phyloP scores from a whole-genome alignment of 2,113 vertebrate genomes.

The Cervus canadensis region DNA sequence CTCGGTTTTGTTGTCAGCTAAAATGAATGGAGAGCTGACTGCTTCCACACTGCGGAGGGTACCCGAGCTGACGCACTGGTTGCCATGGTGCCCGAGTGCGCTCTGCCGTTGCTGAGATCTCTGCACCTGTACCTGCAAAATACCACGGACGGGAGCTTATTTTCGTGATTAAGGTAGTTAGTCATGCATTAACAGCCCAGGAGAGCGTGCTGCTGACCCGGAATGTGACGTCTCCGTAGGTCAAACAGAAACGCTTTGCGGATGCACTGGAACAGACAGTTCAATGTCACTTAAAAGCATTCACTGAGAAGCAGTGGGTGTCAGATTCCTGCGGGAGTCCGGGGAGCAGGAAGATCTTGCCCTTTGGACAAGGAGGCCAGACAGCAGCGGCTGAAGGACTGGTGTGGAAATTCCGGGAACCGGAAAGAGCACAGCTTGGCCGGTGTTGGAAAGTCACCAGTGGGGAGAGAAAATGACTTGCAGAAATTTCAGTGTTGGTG shows the following conservation, averaged over 20 bases:
- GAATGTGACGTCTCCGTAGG: neutral
- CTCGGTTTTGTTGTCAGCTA: slow-evolving; percentile 65
- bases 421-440: neutral
- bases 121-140: slow-evolving; percentile 76
- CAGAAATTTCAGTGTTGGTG: neutral
- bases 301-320: neutral
- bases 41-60: slow-evolving; percentile 46
- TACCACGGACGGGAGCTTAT: slow-evolving; percentile 63
- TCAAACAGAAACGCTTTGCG: neutral
- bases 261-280: neutral
- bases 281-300: slow-evolving; percentile 52
- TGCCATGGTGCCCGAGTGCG: slow-evolving; percentile 70
- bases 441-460: neutral
- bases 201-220: slow-evolving; percentile 2
- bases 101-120: slow-evolving; percentile 50
- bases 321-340: neutral
- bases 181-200: slow-evolving; percentile 35
- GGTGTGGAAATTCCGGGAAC: neutral
- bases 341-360: neutral
- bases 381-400: neutral
- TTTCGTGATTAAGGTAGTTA: slow-evolving; percentile 59
- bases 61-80: slow-evolving; percentile 52
- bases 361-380: neutral
- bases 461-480: neutral
- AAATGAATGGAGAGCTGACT: slow-evolving; percentile 63